A percentile compares a stretch with the other conserved stretches of the same genome.
phyloP scores from a whole-genome alignment of 2,888 invertebrate genomes.

The Nephrotoma guestfalica region DNA sequence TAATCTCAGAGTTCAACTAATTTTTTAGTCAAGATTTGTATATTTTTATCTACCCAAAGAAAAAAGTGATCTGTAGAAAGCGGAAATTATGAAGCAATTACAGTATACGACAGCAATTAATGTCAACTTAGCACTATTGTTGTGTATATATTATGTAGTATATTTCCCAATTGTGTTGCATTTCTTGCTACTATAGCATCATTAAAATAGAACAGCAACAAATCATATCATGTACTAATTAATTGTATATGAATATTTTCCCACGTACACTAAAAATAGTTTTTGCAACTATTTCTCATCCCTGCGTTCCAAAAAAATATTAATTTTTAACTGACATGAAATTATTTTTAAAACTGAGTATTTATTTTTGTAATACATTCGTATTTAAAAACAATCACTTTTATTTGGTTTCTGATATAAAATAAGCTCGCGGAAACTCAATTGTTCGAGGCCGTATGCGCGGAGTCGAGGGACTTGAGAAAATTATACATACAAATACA shows the following conservation, averaged over 20 bases:
- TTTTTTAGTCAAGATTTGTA: neutral
- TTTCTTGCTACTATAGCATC: neutral
- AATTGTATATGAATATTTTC: neutral
- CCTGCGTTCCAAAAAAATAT: neutral
- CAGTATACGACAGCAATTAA: neutral
- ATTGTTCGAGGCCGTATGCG: neutral
- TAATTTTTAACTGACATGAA: neutral
- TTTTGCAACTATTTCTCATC: neutral
- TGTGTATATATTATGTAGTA: neutral
- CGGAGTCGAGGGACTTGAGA: neutral
- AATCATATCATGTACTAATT: neutral
- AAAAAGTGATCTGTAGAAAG: neutral
- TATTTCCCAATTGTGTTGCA: neutral
- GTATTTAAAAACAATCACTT: neutral
- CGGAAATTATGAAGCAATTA: neutral
- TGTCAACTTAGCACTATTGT: neutral
- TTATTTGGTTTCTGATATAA: neutral
- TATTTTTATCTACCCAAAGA: neutral
- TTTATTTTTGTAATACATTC: neutral
- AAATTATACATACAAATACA: neutral
- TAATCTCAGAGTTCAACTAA: neutral
- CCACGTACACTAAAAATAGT: neutral
- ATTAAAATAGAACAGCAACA: neutral
- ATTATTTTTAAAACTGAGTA: neutral
- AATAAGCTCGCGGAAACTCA: neutral